Evolutionary conservation across 2,113 vertebrate genomes (phyloP), one percentile per base, ranked within the genome.

Genomic region (Xyrauchen texanus): DNA sequence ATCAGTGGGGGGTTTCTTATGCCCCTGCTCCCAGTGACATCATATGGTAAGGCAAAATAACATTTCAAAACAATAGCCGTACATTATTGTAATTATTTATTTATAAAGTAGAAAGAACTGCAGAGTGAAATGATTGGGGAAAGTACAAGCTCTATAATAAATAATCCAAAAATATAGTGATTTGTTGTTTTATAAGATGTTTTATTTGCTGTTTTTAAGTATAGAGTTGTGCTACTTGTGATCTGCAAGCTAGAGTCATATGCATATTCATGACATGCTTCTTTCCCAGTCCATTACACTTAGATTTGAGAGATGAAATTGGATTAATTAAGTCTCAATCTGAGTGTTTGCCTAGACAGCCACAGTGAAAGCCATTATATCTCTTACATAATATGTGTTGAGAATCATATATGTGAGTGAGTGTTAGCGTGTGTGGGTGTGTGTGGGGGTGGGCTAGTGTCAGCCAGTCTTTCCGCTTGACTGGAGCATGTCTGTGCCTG

Each of bases 11-110:
- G 0, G 79, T 99, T 60, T 5, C 64, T 83, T 93, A 95, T 7
- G 97, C 97, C 42, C 95, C 97, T 6, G 94, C 96, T 64, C 97
- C 97, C 77, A 97, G 88, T 60, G 96, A 98, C 88, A 96, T 99
- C 78, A 96, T 98, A 88, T 99, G 98, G 98, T 99, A 87, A 94
- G 92, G 4, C 7, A 49, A 49, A 49, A 8, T 49, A 5, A 3
- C 47, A 49, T 6, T 6, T 6, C 47, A 49, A 49, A 49, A 49
- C 0, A 0, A 49, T 49, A 8, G 6, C 47, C 47, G 2, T 49
- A 6, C 47, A 5, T 49, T 7, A 49, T 5, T 49, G 8, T 49
- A 49, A 49, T 8, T 49, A 6, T 49, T 49, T 49, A 49, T 1
- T 1, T 3, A 34, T 34, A 34, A 1, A 34, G 21, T 34, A 34